These are phyloP conservation scores for Pemphigus obesinymphae DNA, from an alignment of 1,140 invertebrate genomes.

Conservation along the genomic window DNA sequence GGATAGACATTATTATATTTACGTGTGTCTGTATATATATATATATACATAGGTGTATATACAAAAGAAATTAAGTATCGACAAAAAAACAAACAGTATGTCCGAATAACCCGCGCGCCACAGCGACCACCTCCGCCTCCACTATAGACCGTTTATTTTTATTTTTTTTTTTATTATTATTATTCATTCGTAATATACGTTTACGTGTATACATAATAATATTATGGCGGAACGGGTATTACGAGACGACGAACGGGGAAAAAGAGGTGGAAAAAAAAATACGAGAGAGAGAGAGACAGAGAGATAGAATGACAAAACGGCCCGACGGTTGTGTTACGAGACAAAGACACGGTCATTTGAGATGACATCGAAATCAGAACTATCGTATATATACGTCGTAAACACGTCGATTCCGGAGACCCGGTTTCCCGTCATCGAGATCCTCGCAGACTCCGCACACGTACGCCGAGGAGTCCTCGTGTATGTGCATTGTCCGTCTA, in stretches of 20 bases:
- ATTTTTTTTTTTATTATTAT: not conserved
- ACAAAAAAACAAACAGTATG: slow-evolving; percentile 27
- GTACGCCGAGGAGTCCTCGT: not conserved
- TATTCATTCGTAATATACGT: no score
- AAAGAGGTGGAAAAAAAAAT: not conserved
- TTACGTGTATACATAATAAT: not conserved
- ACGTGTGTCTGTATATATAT: no score
- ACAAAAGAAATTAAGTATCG: slow-evolving; percentile 41
- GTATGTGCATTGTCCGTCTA: no score
- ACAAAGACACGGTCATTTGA: not conserved
- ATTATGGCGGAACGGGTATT: slow-evolving; percentile 3
- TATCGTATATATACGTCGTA: not conserved
- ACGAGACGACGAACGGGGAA: not conserved
- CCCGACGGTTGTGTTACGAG: slow-evolving; percentile 2
- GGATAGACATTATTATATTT: not conserved
- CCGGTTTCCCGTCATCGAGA: not conserved
- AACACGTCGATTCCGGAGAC: not conserved
- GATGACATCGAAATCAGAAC: not conserved
- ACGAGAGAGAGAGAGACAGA: not conserved
- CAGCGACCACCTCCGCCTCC: not conserved
- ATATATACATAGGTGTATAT: no score
- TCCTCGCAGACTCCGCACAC: not conserved
- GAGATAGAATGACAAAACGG: slow-evolving; percentile 18
- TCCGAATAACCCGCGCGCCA: not conserved
- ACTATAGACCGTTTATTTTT: not conserved